Conservation (phyloP, 2,113 vertebrate genomes). For the Petroica traversi region DNA sequence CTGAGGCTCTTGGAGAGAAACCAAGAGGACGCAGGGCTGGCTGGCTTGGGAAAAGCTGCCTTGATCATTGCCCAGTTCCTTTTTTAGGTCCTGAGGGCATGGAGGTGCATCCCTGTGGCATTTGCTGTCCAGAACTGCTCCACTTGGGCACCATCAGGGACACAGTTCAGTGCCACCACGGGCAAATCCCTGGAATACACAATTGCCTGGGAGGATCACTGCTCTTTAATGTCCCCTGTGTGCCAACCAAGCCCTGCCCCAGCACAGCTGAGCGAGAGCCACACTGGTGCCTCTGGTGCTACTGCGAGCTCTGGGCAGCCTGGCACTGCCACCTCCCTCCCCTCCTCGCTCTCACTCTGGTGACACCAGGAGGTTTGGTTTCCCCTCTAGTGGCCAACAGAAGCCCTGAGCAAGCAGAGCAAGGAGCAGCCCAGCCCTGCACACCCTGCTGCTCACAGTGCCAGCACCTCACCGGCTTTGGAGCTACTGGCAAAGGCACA, state of each 20-base stretch:
- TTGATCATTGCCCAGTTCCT: not conserved
- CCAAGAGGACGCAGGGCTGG: not conserved
- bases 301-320: not conserved
- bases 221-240: not conserved
- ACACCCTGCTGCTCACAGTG: not conserved
- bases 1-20: not conserved
- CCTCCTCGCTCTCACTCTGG: not conserved
- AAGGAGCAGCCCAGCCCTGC: not conserved
- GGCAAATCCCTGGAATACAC: not conserved
- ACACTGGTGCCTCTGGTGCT: not conserved
- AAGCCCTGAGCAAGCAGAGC: not conserved
- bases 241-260: not conserved
- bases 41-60: not conserved
- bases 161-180: fast-evolving
- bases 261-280: not conserved
- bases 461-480: not conserved
- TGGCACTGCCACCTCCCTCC: not conserved
- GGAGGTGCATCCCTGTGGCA: not conserved
- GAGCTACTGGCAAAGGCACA: not conserved
- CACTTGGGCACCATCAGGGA: not conserved
- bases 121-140: not conserved
- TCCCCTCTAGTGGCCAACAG: not conserved
- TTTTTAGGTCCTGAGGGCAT: not conserved
- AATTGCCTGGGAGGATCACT: not conserved
- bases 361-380: not conserved